Conservation (phyloP, 2,888 invertebrate species). For the Phlogophora meticulosa region DNA sequence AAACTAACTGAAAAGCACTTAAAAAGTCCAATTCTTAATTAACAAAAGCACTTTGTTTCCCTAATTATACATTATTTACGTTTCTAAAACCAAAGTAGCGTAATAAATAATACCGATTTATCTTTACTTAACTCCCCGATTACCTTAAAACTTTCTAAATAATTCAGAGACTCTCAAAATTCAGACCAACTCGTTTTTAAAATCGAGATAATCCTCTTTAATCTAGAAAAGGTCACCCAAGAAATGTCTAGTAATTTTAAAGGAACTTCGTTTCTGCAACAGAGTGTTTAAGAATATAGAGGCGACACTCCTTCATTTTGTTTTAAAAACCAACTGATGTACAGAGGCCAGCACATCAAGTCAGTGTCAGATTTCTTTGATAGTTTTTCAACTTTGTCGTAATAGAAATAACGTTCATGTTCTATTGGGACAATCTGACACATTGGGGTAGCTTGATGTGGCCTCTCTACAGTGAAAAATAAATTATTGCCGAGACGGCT, state of each 20-base stretch:
- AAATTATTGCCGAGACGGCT: no score
- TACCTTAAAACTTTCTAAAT: constrained; percentile 40
- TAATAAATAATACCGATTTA: constrained; percentile 34
- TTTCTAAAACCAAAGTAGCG: constrained; percentile 2
- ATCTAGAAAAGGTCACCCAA: constrained; percentile 40
- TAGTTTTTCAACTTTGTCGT: no score
- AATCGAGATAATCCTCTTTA: constrained; percentile 51
- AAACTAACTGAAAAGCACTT: background rate
- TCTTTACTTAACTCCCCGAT: constrained; percentile 13
- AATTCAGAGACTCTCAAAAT: constrained; percentile 36
- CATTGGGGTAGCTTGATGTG: no score
- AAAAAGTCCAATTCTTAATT: background rate
- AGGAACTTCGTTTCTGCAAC: constrained; percentile 30
- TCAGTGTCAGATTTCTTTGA: no score
- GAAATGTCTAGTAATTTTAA: constrained; percentile 55
- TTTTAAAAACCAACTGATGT: no score
- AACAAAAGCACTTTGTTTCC: no score
- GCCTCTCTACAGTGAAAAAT: no score
- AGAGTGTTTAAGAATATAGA: constrained; percentile 7
- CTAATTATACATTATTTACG: background rate
- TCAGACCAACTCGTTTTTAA: constrained; percentile 29
- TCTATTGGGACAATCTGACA: no score
- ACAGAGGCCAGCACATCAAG: no score
- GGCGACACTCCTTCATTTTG: background rate
- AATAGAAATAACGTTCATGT: no score